Evolutionary conservation across 2,113 vertebrate genomes (phyloP), one percentile per base, ranked within the genome.

Genomic region (Corythornis madagascariensis): DNA sequence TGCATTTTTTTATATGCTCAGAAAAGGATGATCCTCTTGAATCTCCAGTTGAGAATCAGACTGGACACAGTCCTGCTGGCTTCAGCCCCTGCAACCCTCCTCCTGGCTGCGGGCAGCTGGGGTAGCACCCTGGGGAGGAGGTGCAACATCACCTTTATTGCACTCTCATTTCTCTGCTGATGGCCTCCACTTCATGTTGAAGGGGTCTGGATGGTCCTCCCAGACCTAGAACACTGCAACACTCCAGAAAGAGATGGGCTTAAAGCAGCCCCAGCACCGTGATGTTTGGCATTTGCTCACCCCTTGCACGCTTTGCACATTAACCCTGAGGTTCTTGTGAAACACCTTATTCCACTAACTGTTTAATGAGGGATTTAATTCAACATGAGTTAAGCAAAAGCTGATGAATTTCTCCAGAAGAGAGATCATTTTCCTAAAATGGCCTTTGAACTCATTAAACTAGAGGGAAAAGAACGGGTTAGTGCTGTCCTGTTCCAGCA

Each of bases 51-150:
- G 26, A 82, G 33, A 69, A 63, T 33, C 13, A 64, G 26, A 31
- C 24, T 25, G 69, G 40, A 57, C 47, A 25, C 5, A 9, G 16
- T 45, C 38, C 25, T 71, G 53, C 38, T 5, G 11, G 6, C 33
- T 33, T 67, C 52, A 81, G 65, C 24, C 52, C 33, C 56, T 40
- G 22, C 76, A 73, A 28, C 11, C 10, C 55, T 28, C 47, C 66
- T 71, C 29, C 52, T 0, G 7, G 4, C 7, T 2, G 40, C 0
- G 0, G 15, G 48, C 53, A 55, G 25, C 3, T 7, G 15, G 4
- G 61, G 31, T 43, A 63, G 56, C 1, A 4, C 1, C 2, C 53
- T 53, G 79, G 43, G 50, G 38, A 47, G 53, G 22, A 72, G 55
- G 6, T 21, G 50, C 0, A 2, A 6, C 3, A 21, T 2, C 60